A percentile compares a stretch with the other conserved stretches of the same genome.
phyloP scores from a whole-genome alignment of 2,113 vertebrate genomes.

The Gorilla gorilla region DNA sequence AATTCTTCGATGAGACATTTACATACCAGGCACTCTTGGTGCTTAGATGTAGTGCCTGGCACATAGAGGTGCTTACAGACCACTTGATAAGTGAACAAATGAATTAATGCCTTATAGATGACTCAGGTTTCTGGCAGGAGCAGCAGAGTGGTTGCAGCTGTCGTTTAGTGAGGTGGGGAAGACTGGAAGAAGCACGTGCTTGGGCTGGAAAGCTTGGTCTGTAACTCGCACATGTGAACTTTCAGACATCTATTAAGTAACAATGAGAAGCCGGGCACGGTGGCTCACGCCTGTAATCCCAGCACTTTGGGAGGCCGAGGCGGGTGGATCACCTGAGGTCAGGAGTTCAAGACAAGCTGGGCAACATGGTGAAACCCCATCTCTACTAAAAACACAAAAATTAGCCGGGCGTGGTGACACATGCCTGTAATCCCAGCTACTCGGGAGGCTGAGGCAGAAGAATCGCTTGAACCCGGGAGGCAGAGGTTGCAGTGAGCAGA shows the following conservation, averaged over 20 bases:
- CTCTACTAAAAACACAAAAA: too few species aligned
- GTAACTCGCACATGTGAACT: accelerated
- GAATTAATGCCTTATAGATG: background rate
- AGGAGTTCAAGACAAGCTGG: too few species aligned
- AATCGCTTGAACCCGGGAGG: too few species aligned
- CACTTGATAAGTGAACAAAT: background rate
- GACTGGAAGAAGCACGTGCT: background rate
- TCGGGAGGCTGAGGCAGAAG: too few species aligned
- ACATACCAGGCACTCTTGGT: accelerated
- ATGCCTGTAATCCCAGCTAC: too few species aligned
- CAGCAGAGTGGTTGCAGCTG: background rate
- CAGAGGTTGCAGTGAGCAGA: too few species aligned
- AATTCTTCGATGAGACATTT: background rate
- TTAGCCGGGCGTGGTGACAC: too few species aligned
- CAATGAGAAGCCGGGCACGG: too few species aligned
- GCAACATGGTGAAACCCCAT: too few species aligned
- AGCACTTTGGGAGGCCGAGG: too few species aligned
- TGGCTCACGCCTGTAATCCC: too few species aligned
- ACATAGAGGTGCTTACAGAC: background rate
- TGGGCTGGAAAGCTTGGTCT: background rate
- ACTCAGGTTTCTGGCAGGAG: background rate
- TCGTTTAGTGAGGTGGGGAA: accelerated
- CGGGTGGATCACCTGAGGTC: accelerated
- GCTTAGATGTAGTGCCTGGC: background rate
- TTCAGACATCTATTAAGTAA: too few species aligned